Evolutionary conservation across 1,140 invertebrate species (phyloP).

Genomic region (Zophobas morio): DNA sequence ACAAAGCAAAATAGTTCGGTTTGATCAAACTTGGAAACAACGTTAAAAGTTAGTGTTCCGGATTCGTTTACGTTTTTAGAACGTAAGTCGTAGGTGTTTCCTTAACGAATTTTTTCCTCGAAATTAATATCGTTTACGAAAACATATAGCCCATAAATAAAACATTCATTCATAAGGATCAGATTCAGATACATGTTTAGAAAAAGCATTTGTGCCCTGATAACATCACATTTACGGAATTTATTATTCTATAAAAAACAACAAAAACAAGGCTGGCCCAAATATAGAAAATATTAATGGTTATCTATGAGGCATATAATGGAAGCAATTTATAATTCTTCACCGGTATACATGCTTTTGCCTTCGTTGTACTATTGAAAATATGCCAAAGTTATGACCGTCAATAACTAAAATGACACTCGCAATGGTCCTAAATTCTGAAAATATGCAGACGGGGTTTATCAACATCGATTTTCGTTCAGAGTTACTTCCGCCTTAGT

Average conservation of each 20-base stretch:
- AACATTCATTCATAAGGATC: too few species aligned
- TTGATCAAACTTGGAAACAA: background rate
- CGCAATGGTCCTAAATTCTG: constrained; percentile 21
- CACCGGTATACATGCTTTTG: background rate
- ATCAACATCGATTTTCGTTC: constrained; percentile 34
- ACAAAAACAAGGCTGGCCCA: too few species aligned
- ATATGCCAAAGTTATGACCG: constrained; percentile 21
- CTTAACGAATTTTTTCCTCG: background rate
- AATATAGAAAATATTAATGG: too few species aligned
- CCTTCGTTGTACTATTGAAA: background rate
- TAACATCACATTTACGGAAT: too few species aligned
- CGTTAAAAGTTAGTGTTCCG: too few species aligned
- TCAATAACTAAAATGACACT: constrained; percentile 20
- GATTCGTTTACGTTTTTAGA: too few species aligned
- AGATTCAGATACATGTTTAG: too few species aligned
- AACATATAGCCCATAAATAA: background rate
- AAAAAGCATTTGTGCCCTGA: too few species aligned
- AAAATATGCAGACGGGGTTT: constrained; percentile 30
- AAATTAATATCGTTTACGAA: background rate
- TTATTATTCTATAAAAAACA: too few species aligned
- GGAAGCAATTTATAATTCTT: constrained; percentile 4
- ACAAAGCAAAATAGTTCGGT: background rate
- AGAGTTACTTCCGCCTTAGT: constrained; percentile 9
- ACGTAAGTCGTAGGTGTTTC: background rate
- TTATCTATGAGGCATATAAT: background rate